These are phyloP conservation scores for Orussus abietinus DNA, from an alignment of 1,140 invertebrate species.

Conservation along the genomic window DNA sequence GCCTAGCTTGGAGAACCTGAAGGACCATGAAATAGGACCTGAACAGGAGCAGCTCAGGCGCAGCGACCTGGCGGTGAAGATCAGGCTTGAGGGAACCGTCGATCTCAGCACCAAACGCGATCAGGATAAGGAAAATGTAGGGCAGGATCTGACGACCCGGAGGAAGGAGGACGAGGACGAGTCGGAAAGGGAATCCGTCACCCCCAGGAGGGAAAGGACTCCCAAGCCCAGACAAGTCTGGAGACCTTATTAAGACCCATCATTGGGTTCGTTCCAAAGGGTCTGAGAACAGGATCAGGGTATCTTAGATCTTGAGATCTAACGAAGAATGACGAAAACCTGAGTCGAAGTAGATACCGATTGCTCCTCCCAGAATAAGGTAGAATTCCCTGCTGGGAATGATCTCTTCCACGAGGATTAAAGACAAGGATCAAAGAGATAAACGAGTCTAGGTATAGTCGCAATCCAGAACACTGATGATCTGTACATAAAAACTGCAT, in stretches of 20 bases:
- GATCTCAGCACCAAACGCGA: slow-evolving; percentile 43
- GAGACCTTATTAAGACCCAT: slow-evolving; percentile 48
- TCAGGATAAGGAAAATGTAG: slow-evolving; percentile 47
- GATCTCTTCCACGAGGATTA: no score
- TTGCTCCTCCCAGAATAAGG: no score
- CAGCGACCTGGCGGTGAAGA: slow-evolving; percentile 40
- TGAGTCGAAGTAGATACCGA: no score
- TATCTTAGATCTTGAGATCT: no score
- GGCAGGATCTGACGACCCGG: slow-evolving; percentile 45
- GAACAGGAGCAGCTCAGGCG: slow-evolving; percentile 24
- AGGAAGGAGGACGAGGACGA: slow-evolving; percentile 41
- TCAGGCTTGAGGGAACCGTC: slow-evolving; percentile 44
- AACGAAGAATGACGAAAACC: no score
- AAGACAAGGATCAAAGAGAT: no score
- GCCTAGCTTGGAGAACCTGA: slow-evolving; percentile 42
- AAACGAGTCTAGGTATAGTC: no score
- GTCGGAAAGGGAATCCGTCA: slow-evolving; percentile 30
- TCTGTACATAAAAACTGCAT: no score
- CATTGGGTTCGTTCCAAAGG: no score
- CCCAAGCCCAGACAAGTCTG: slow-evolving; percentile 50
- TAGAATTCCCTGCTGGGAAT: no score
- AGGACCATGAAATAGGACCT: slow-evolving; percentile 34
- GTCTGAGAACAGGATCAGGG: no score
- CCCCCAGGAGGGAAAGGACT: slow-evolving; percentile 40
- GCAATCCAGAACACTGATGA: no score